Base-by-base conservation (phyloP, 2,113 vertebrate genomes). In the Mugil cephalus region DNA sequence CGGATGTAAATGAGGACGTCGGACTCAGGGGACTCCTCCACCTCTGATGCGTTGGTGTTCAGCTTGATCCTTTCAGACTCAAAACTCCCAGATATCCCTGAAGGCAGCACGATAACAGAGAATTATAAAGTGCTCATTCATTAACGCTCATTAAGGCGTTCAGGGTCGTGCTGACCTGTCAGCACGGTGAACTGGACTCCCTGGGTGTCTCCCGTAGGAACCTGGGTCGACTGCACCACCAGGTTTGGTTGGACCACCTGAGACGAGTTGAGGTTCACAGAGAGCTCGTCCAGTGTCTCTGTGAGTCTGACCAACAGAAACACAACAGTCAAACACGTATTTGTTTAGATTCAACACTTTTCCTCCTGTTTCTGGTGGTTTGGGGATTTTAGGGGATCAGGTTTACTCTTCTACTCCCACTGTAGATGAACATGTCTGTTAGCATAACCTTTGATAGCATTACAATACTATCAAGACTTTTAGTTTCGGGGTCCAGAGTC, bases 211-310 rank as follows among this genome's bases (percentile, higher is more conserved):
- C 17, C 43, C 1, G 48, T 48, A 4, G 18, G 3, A 4, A 86
- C 18, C 1, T 67, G 80, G 4, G 51, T 63, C 0, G 84, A 86
- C 77, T 86, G 80, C 15, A 86, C 54, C 68, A 70, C 80, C 40
- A 86, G 60, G 77, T 86, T 86, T 1, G 76, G 80, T 11, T 80
- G 84, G 8, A 86, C 80, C 60, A 86, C 35, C 24, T 74, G 60
- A 39, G 68, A 48, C 11, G 35, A 11, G 55, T 75, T 82, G 30
- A 80, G 72, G 64, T 66, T 74, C 54, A 83, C 1, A 0, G 84
- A 48, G 7, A 83, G 77, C 59, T 80, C 18, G n/a, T 80, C 84
- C 73, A 86, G 69, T 6, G 80, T 86, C 60, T 17, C 0, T 0
- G 80, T 83, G 8, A 83, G 73, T 7, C 84, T 86, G 76, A 7